phyloP scores from a whole-genome alignment of 1,140 invertebrate genomes.

The Wiebesia pumilae region DNA sequence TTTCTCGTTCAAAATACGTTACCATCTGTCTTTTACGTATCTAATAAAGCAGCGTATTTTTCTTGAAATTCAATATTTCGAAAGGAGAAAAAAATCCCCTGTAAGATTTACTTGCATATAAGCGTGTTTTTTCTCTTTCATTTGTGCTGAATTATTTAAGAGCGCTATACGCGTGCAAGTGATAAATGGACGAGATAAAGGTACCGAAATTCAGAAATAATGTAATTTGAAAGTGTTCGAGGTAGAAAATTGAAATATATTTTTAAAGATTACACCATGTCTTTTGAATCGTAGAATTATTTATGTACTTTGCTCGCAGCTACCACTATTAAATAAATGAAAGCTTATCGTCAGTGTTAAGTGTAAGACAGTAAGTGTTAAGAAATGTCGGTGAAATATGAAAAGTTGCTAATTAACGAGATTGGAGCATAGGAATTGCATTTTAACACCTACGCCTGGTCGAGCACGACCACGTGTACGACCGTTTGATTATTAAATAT shows the following conservation, averaged over 20 bases:
- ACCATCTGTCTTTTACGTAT: constrained; percentile 15
- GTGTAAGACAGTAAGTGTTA: too few relatives aligned
- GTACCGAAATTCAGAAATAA: neutral
- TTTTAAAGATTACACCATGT: neutral
- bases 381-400: too few relatives aligned
- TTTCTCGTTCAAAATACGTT: neutral
- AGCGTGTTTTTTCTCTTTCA: neutral
- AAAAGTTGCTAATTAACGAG: too few relatives aligned
- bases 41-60: constrained; percentile 10
- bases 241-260: neutral
- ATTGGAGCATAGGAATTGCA: too few relatives aligned
- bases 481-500: too few relatives aligned
- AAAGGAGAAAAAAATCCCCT: neutral
- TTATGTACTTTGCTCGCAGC: too few relatives aligned
- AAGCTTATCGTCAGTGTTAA: too few relatives aligned
- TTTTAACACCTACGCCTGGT: too few relatives aligned
- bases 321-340: too few relatives aligned
- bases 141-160: constrained; percentile 10
- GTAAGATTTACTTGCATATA: constrained; percentile 14
- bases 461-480: too few relatives aligned
- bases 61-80: neutral
- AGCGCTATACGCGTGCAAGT: neutral
- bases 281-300: neutral
- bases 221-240: neutral
- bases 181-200: constrained; percentile 4